Conservation (phyloP, 53 echinoderm and acorn worm species). For the Mesocentrotus franciscanus region DNA sequence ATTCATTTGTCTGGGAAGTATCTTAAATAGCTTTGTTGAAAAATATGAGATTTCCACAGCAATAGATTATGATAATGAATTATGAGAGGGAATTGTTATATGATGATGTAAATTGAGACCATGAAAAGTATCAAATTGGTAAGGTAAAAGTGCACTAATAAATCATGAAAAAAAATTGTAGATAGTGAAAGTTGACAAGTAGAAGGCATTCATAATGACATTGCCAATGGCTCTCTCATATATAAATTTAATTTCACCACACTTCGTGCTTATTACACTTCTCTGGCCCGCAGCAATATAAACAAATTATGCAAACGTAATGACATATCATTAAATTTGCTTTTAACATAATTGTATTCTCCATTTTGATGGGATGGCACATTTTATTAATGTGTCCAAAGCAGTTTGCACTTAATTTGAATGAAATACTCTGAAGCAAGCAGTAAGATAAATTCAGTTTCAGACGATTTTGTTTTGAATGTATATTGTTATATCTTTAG, state of each 20-base stretch:
- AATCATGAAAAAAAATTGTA: background rate
- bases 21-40: background rate
- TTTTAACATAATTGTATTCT: background rate
- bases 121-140: background rate
- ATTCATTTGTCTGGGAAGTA: background rate
- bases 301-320: background rate
- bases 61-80: background rate
- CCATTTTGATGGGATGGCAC: background rate
- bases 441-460: background rate
- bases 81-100: background rate
- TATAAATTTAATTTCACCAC: background rate
- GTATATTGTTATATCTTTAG: background rate
- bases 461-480: background rate
- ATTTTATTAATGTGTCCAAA: background rate
- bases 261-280: background rate
- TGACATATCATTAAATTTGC: background rate
- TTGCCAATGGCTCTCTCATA: background rate
- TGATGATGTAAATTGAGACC: background rate
- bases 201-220: background rate
- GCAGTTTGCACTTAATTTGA: background rate
- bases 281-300: background rate
- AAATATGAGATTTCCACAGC: background rate
- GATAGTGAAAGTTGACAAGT: background rate
- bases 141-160: background rate
- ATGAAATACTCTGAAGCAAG: background rate